Conservation (phyloP, 1,140 invertebrate genomes). For the Tachypleus tridentatus region DNA sequence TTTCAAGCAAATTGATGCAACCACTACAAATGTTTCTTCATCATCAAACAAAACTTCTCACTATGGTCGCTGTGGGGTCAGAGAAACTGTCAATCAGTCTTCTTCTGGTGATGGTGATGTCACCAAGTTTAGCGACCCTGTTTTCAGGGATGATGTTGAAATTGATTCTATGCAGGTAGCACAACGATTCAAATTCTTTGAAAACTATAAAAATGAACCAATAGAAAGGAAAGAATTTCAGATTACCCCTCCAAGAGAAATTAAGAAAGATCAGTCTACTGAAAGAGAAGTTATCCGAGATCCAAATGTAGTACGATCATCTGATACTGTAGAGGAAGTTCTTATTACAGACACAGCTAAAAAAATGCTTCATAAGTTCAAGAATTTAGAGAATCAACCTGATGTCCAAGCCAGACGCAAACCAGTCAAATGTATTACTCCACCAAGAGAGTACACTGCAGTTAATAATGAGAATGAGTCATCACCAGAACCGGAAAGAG, state of each 20-base stretch:
- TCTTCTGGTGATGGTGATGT: slow-evolving; percentile 50
- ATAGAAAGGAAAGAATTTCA: slow-evolving; percentile 58
- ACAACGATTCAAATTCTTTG: slow-evolving; percentile 80
- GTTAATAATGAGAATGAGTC: slow-evolving; percentile 28
- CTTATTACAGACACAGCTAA: slow-evolving; percentile 56
- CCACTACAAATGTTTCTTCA: slow-evolving; percentile 13
- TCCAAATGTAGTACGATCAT: slow-evolving; percentile 54
- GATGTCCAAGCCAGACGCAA: slow-evolving; percentile 47
- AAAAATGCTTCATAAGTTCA: slow-evolving; percentile 61
- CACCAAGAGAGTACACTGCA: slow-evolving; percentile 57
- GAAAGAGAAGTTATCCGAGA: slow-evolving; percentile 61
- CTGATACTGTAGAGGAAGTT: slow-evolving; percentile 40
- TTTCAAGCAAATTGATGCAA: slow-evolving; percentile 70
- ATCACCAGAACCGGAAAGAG: slow-evolving; percentile 25
- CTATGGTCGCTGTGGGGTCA: no score
- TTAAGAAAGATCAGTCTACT: slow-evolving; percentile 47
- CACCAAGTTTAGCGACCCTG: slow-evolving; percentile 46
- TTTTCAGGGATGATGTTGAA: slow-evolving; percentile 57
- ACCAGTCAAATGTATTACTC: slow-evolving; percentile 75
- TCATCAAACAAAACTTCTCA: neutral
- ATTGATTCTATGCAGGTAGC: slow-evolving; percentile 67
- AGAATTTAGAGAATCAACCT: slow-evolving; percentile 64
- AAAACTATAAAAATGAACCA: slow-evolving; percentile 51
- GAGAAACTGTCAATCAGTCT: no score
- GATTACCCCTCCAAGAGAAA: slow-evolving; percentile 69